Conservation (phyloP, 2,113 vertebrate genomes). For the Dasyurus viverrinus region DNA sequence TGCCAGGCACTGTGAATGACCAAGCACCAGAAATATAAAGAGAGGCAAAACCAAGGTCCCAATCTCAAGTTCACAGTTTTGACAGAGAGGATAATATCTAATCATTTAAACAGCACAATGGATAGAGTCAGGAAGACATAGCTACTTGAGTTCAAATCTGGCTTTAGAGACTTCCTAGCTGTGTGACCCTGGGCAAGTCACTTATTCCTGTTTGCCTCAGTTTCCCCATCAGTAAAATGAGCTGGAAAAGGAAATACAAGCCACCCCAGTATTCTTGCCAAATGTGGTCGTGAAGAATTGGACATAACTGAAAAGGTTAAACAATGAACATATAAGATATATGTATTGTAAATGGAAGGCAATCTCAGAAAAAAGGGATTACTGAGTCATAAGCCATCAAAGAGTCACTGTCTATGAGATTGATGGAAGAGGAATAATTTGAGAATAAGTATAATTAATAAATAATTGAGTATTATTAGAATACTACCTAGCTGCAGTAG, state of each 20-base stretch:
- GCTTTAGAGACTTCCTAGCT: too few species aligned
- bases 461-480: neutral
- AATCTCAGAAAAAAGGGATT: neutral
- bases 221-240: neutral
- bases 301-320: neutral
- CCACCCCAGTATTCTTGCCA: neutral
- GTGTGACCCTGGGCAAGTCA: too few species aligned
- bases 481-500: conserved; percentile 1
- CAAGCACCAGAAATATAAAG: neutral
- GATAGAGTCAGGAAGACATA: too few species aligned
- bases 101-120: neutral
- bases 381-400: neutral
- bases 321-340: neutral
- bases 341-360: neutral
- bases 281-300: neutral
- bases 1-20: too few species aligned
- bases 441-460: neutral
- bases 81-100: neutral
- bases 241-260: neutral
- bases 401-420: neutral
- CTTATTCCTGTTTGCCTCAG: neutral
- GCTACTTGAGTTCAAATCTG: too few species aligned
- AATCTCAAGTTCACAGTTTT: neutral
- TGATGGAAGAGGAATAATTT: neutral
- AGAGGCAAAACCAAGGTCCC: neutral